Percentiles rank a stretch among this genome's conserved stretches.
These are phyloP conservation scores for Synanthedon vespiformis DNA, from an alignment of 2,888 invertebrate genomes.

Conservation along the genomic window DNA sequence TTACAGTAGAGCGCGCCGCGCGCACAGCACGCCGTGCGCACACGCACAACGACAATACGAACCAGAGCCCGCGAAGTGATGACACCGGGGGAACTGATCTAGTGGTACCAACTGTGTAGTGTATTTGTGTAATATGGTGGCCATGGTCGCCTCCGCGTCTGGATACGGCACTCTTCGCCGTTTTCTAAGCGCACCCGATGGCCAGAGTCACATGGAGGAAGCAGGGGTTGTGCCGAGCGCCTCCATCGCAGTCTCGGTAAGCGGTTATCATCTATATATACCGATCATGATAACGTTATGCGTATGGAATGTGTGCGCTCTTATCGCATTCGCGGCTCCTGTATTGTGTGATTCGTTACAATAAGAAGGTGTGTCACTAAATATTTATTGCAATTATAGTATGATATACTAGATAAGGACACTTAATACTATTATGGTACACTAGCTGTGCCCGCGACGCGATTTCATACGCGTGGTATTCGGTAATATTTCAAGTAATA, in stretches of 20 bases:
- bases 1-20: conserved; percentile 46
- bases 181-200: conserved; percentile 60
- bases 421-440: too few relatives aligned
- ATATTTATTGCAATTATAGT: conserved; percentile 11
- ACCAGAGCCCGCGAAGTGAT: conserved; percentile 42
- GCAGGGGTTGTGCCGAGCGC: conserved; percentile 43
- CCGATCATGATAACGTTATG: conserved; percentile 26
- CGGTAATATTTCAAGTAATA: too few relatives aligned
- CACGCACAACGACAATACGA: conserved; percentile 13
- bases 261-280: conserved; percentile 8
- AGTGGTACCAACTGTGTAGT: conserved; percentile 34
- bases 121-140: conserved; percentile 39
- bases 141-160: conserved; percentile 64
- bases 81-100: conserved; percentile 36
- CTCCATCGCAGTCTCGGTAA: conserved; percentile 64
- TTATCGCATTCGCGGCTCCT: conserved; percentile 1
- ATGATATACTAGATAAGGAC: conserved; percentile 15
- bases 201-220: conserved; percentile 35
- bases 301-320: conserved; percentile 40
- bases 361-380: conserved; percentile 21
- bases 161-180: conserved; percentile 66
- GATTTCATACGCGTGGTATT: too few relatives aligned
- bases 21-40: conserved; percentile 48
- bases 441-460: too few relatives aligned
- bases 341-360: not conserved